Base-by-base conservation (phyloP, 2,113 vertebrate genomes). In the Phainopepla nitens region DNA sequence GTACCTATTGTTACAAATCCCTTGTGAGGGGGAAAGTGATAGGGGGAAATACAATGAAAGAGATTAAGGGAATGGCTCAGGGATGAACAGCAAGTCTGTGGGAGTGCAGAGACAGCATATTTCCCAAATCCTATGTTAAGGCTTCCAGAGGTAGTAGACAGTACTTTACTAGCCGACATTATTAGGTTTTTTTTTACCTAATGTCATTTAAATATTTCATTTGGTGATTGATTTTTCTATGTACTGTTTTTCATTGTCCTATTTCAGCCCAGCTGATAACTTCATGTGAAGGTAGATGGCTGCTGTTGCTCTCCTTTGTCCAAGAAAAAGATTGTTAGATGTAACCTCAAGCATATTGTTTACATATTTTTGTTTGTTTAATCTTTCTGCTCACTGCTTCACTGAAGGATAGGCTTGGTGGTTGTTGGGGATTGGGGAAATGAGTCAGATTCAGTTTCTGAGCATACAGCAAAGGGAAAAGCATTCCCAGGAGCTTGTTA, bases 361-460 rank as follows among this genome's bases (percentile, higher is more conserved):
- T 92, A 36, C 44, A 56, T 87, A 28, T 68, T 82, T 90, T 64
- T 82, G 79, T 85, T 80, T 90, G 58, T 75, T 95, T 95, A 64
- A 81, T 91, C 64, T n/a, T 87, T 36, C 58, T 36, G 33, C 50
- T 39, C 31, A 9, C 56, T 83, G 71, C 69, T 71, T 50, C 57
- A 14, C 87, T 69, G 85, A 58, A 64, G 72, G 68, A 77, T 83
- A 88, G 86, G 62, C 85, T 78, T 61, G 71, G 31, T 82, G 76
- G 71, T 27, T 83, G 51, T 56, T 75, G 60, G 65, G 20, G 56
- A 51, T 27, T 64, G 61, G 94, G 93, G 93, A 96, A 96, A 60
- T 90, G 79, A 95, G 82, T 96, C 87, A 94, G 75, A 90, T 88
- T 80, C 62, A 58, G 13, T 94, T 96, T 93, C 51, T 90, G 90